Evolutionary conservation across 2,113 vertebrate species (phyloP), one percentile per base, ranked within the genome.

Genomic region (Esox niger): DNA sequence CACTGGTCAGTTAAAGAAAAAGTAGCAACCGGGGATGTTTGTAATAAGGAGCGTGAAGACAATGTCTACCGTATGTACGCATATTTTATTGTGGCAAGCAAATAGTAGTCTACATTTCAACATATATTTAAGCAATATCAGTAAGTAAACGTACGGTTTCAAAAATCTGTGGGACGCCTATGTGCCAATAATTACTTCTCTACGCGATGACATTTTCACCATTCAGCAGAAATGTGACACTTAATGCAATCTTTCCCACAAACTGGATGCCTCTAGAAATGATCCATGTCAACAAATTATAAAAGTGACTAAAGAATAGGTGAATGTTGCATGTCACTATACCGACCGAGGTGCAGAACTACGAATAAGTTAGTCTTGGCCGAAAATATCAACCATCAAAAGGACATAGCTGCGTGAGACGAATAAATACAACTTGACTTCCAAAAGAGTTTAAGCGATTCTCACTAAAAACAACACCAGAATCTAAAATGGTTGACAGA

Each of bases 401-500:
- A 30, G 31, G 29, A 29, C 20, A 31, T 4, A 6, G 43, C 15
- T 30, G 17, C 4, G n/a, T 35, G 3, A 64, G 2, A 0, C 7
- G 1, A 17, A 47, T 46, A 32, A 54, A 52, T 23, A 9, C 17
- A 47, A 30, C 35, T 7, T 5, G 2, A 46, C 23, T 23, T 13
- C 26, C 33, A 43, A 1, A 5, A 2, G 5, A 29, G 21, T 33
- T 17, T 25, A 15, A 27, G 7, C 10, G 6, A 11, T 7, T 11
- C 31, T 64, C 15, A 27, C 26, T 46, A 78, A 69, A 69, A 56
- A 43, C 23, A 76, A 80, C 63, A 64, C 54, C 65, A 6, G 23
- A 17, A 6, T 64, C 35, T 69, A 73, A 66, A 77, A 79, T 78
- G 68, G 55, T 57, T 56, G 74, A 71, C 76, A 32, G 58, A 33